Conservation (phyloP, 1,140 invertebrate genomes). For the Drosophila jambulina region DNA sequence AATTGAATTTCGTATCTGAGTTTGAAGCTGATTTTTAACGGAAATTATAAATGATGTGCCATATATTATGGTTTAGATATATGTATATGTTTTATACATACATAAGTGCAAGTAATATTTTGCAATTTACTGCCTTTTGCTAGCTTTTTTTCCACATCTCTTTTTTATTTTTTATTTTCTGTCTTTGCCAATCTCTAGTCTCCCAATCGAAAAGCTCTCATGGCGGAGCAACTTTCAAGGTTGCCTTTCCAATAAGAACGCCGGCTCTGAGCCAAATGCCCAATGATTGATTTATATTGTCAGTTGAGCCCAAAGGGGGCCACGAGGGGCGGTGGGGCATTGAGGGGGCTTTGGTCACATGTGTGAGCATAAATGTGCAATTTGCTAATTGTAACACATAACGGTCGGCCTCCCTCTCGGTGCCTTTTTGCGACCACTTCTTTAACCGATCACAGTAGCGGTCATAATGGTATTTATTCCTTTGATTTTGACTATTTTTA, state of each 20-base stretch:
- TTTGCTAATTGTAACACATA: conserved; percentile 83
- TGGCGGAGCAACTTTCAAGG: conserved; percentile 64
- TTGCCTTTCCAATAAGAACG: conserved; percentile 82
- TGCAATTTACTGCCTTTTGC: conserved; percentile 38
- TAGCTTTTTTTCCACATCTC: conserved; percentile 23
- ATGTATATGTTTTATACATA: not conserved
- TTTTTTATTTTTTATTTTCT: conserved; percentile 12
- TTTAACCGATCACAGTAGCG: conserved; percentile 18
- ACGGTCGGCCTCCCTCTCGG: conserved; percentile 42
- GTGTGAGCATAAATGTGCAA: conserved; percentile 83
- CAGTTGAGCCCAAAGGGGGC: conserved; percentile 37
- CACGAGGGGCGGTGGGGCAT: conserved; percentile 14
- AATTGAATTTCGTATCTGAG: conserved; percentile 61
- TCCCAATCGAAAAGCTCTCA: conserved; percentile 64
- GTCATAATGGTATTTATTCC: conserved; percentile 4
- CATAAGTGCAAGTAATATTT: conserved; percentile 39
- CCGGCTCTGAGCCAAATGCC: conserved; percentile 47
- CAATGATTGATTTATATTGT: conserved; percentile 83
- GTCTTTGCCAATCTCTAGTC: conserved; percentile 35
- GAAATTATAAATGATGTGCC: conserved; percentile 82
- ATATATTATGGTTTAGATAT: conserved; percentile 64
- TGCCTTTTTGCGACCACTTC: conserved; percentile 21
- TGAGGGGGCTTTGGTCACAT: conserved; percentile 49
- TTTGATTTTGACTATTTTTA: not conserved
- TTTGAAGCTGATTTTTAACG: conserved; percentile 65